A percentile compares a stretch with the other conserved stretches of the same genome.
phyloP scores from a whole-genome alignment of 2,113 vertebrate species.

The Passer domesticus region DNA sequence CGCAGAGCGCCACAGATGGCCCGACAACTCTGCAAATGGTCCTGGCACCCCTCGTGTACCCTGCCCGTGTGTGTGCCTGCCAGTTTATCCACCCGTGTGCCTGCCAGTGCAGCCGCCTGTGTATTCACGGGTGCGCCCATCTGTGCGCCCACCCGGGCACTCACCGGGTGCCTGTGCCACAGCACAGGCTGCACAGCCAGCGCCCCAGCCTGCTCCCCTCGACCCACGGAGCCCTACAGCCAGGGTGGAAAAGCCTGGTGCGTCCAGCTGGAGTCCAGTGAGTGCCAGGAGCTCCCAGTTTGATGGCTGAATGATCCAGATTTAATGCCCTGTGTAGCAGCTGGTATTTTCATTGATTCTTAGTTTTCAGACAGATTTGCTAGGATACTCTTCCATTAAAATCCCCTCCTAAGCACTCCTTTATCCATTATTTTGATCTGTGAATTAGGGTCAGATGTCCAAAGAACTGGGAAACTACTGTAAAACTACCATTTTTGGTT shows the following conservation, averaged over 20 bases:
- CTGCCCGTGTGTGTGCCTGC: neutral
- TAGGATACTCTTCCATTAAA: neutral
- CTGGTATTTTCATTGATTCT: neutral
- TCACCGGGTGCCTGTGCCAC: fast-evolving
- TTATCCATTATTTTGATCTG: neutral
- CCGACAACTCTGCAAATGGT: neutral
- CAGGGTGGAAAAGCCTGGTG: neutral
- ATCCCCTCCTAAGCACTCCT: neutral
- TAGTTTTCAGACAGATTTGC: neutral
- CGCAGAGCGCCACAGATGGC: neutral
- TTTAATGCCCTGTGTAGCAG: neutral
- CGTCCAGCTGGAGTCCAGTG: neutral
- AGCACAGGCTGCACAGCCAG: neutral
- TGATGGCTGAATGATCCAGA: neutral
- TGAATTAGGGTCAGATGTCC: neutral
- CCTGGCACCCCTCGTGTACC: neutral
- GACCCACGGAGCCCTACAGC: fast-evolving
- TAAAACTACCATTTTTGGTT: neutral
- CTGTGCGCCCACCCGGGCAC: fast-evolving
- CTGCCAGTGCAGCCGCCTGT: neutral
- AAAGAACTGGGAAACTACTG: neutral
- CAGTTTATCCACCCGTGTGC: fast-evolving
- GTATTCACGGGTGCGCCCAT: neutral
- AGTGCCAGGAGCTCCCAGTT: neutral
- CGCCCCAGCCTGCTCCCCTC: neutral